Evolutionary conservation across 2,113 vertebrate species (phyloP).

Genomic region (Indri indri): DNA sequence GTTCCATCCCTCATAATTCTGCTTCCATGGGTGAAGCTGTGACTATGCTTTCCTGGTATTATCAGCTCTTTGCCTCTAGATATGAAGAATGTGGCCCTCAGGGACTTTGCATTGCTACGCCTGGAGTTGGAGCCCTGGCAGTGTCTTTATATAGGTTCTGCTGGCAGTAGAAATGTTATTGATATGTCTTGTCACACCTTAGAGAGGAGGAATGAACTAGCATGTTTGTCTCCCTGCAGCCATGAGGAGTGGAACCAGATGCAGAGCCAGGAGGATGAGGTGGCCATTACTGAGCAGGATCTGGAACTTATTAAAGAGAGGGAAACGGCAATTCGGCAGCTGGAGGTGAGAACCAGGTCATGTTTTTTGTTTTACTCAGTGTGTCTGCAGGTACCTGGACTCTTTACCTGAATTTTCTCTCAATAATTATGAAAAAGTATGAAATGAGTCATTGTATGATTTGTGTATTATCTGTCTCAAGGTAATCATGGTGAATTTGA

Average conservation of each 20-base stretch:
- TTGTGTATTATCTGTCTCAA: neutral
- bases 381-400: neutral
- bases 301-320: constrained; percentile 97
- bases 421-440: constrained; percentile 6
- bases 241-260: constrained; percentile 95
- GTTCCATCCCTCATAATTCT: neutral
- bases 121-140: neutral
- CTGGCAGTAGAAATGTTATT: neutral
- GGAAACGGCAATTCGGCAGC: constrained; percentile 94
- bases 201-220: neutral
- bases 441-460: neutral
- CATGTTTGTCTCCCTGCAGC: constrained; percentile 82
- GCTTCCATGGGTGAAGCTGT: neutral
- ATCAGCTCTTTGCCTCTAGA: neutral
- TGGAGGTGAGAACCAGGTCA: constrained; percentile 89
- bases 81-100: neutral
- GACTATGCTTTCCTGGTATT: neutral
- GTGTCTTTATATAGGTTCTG: neutral
- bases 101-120: neutral
- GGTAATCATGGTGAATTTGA: constrained; percentile 7
- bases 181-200: neutral
- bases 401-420: neutral
- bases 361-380: neutral
- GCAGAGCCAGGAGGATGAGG: constrained; percentile 91
- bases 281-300: constrained; percentile 94